A percentile compares a stretch with the other conserved stretches of the same genome.
These are phyloP conservation scores for Batillaria attramentaria DNA, from an alignment of 1,140 invertebrate genomes.

Conservation along the genomic window DNA sequence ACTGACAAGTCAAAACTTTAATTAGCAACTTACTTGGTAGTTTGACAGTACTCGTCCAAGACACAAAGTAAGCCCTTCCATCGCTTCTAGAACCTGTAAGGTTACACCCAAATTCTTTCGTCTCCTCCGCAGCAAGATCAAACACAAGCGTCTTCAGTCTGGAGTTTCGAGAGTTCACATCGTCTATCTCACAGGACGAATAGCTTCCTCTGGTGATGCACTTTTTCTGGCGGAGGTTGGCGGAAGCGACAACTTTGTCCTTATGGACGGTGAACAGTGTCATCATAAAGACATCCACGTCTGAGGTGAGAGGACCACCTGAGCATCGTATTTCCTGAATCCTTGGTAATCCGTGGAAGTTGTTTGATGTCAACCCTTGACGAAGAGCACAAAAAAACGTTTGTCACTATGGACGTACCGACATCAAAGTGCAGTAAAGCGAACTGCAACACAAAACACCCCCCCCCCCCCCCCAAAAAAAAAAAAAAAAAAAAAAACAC, in stretches of 20 bases:
- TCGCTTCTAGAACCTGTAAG: neutral
- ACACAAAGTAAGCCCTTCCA: neutral
- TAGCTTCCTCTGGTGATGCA: constrained; percentile 22
- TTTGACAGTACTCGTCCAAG: constrained; percentile 1
- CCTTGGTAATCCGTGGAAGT: neutral
- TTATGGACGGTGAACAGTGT: neutral
- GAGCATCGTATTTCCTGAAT: constrained; percentile 12
- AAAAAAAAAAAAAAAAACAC: no score
- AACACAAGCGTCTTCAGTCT: neutral
- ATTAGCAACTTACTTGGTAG: constrained; percentile 8
- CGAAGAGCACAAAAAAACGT: no score
- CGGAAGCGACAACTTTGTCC: constrained; percentile 15
- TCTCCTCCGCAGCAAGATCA: constrained; percentile 11
- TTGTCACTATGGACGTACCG: no score
- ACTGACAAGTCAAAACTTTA: no score
- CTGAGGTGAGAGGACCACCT: neutral
- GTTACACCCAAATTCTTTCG: constrained; percentile 3
- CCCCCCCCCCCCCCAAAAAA: no score
- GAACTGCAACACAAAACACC: no score
- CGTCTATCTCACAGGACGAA: constrained; percentile 7
- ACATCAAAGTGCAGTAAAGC: no score
- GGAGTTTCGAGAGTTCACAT: neutral
- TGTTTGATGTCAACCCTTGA: neutral
- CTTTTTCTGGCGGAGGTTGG: constrained; percentile 1
- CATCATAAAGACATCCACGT: constrained; percentile 25